These are phyloP conservation scores for Lepetodrilus schrolli DNA, from an alignment of 2,888 invertebrate genomes.

Conservation along the genomic window DNA sequence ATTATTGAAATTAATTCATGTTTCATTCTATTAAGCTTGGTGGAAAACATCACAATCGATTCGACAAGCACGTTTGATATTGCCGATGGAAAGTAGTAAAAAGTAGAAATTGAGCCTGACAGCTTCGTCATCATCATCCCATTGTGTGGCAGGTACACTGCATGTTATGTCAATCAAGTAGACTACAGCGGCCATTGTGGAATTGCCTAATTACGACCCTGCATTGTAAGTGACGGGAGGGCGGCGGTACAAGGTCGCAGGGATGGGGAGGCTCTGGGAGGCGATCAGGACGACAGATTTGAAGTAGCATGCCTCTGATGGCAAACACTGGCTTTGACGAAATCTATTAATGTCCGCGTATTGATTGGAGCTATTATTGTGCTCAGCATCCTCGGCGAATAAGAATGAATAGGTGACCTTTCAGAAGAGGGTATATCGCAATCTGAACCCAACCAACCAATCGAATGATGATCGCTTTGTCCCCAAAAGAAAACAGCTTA, in stretches of 20 bases:
- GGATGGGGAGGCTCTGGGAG: not conserved
- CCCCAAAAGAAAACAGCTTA: conserved; percentile 30
- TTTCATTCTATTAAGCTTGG: too few relatives aligned
- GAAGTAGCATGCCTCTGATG: conserved; percentile 34
- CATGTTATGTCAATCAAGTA: too few relatives aligned
- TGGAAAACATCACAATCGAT: too few relatives aligned
- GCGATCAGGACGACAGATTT: conserved; percentile 33
- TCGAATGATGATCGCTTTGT: conserved; percentile 33
- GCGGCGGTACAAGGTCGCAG: conserved; percentile 11
- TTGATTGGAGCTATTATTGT: conserved; percentile 37
- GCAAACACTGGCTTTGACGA: conserved; percentile 37
- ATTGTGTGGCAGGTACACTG: too few relatives aligned
- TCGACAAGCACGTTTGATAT: too few relatives aligned
- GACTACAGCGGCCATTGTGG: conserved; percentile 2
- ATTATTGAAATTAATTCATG: too few relatives aligned
- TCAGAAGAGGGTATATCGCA: conserved; percentile 35
- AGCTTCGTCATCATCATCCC: too few relatives aligned
- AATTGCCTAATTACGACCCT: conserved; percentile 23
- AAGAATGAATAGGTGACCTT: conserved; percentile 37
- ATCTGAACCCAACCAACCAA: conserved; percentile 34
- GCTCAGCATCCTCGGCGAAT: conserved; percentile 26
- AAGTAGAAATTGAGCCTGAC: too few relatives aligned
- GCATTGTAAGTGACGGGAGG: conserved; percentile 13
- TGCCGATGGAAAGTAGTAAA: too few relatives aligned
- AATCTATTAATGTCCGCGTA: conserved; percentile 36